Evolutionary conservation across 2,888 invertebrate species (phyloP), one percentile per base, ranked within the genome.

Genomic region (Harpalus rubripes): DNA sequence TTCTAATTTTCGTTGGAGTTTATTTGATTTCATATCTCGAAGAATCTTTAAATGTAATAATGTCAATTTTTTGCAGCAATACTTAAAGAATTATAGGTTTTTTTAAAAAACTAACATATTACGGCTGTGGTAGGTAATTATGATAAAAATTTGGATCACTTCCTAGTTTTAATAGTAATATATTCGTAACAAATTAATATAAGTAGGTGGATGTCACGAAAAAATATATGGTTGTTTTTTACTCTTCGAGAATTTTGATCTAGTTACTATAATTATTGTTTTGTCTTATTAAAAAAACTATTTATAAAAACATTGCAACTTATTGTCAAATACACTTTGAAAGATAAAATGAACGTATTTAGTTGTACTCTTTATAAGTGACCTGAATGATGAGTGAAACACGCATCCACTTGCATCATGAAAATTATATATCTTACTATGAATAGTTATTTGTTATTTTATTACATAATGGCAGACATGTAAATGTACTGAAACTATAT

Each of bases 41-140:
- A 32, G 32, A 1, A 32, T 32, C 32, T 32, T 32, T 32, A 32
- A 32, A 32, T 32, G 32, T 5, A 56, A 15, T 18, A 63, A 63
- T 63, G 63, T 26, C 63, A 26, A 22, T 63, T 63, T 63, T 63
- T 63, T 63, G 61, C 12, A 63, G 61, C 4, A 59, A 15, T 59
- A 15, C 12, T 59, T 59, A n/a, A 59, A 16, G 22, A 63, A 18
- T 22, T 15, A 59, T 59, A 59, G n/a, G 15, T 63, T 63, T 63
- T 26, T 26, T 7, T 32, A 63, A 63, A 26, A 15, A 18, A 22
- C 22, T 5, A 18, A 10, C 18, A 10, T 26, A 0, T 32, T 32
- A 32, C 32, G 32, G 32, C 32, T 32, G 4, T 32, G 32, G 32
- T 32, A 18, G 10, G 18, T 63, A 12, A 63, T 26, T 63, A 63